Conservation (phyloP, 2,113 vertebrate genomes). For the Urocolius indicus region DNA sequence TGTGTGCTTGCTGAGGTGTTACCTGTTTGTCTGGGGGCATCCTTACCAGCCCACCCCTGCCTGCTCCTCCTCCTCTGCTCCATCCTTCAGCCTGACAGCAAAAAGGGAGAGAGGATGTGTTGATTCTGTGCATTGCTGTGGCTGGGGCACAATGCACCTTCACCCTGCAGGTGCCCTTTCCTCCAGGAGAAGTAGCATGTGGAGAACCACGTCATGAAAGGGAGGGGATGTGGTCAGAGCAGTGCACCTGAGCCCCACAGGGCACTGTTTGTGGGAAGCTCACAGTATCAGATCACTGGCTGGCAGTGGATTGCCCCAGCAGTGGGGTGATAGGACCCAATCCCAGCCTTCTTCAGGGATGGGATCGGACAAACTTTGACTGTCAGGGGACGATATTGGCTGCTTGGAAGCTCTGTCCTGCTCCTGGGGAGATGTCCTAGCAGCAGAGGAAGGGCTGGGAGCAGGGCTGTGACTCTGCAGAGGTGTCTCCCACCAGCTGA, state of each 20-base stretch:
- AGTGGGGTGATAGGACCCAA: background rate
- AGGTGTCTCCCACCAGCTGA: background rate
- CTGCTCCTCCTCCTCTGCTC: background rate
- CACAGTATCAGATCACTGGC: background rate
- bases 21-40: background rate
- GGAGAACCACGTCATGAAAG: background rate
- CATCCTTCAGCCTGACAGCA: background rate
- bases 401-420: background rate
- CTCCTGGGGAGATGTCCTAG: background rate
- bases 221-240: background rate
- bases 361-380: rapidly evolving
- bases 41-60: background rate
- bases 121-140: rapidly evolving
- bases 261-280: background rate
- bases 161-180: background rate
- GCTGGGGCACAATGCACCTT: background rate
- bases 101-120: background rate
- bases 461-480: background rate
- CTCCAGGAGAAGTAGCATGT: background rate
- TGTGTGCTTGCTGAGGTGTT: background rate
- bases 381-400: background rate
- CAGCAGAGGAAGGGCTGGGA: background rate
- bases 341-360: background rate
- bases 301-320: background rate
- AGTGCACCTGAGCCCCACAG: background rate